A percentile compares a stretch with the other conserved stretches of the same genome.
Evolutionary conservation across 2,113 vertebrate species (phyloP).

Genomic region (Cairina moschata): DNA sequence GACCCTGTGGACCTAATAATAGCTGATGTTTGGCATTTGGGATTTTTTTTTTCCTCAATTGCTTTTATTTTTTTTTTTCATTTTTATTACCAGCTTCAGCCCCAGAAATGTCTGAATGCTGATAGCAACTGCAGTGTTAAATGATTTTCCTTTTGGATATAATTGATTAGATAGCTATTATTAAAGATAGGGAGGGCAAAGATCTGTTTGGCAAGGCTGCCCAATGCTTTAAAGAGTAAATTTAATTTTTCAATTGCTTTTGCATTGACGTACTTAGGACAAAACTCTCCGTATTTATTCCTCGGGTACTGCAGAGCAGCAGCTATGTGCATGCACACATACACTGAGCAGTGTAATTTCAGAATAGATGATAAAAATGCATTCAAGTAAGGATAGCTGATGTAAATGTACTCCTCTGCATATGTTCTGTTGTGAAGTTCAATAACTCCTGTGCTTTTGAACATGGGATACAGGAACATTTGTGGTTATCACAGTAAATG

Average conservation of each 20-base stretch:
- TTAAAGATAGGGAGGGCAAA: background rate
- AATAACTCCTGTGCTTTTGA: background rate
- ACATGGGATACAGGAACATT: background rate
- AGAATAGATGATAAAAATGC: background rate
- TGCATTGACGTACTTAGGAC: background rate
- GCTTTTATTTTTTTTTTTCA: background rate
- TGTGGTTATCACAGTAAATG: background rate
- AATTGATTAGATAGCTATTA: background rate
- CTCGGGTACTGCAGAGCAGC: background rate
- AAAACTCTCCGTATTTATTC: background rate
- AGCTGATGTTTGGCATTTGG: background rate
- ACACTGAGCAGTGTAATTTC: accelerated
- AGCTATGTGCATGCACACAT: background rate
- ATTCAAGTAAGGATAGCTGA: background rate
- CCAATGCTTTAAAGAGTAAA: background rate
- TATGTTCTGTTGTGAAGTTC: background rate
- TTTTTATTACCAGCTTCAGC: background rate
- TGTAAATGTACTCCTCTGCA: background rate
- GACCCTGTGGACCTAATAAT: accelerated
- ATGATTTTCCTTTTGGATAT: background rate
- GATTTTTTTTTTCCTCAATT: background rate
- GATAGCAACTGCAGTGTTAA: background rate
- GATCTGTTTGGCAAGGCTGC: background rate
- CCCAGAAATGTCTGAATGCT: background rate
- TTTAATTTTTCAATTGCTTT: background rate